A percentile compares a stretch with the other conserved stretches of the same genome.
These are phyloP conservation scores for Deilephila porcellus DNA, from an alignment of 2,888 invertebrate genomes.

Conservation along the genomic window DNA sequence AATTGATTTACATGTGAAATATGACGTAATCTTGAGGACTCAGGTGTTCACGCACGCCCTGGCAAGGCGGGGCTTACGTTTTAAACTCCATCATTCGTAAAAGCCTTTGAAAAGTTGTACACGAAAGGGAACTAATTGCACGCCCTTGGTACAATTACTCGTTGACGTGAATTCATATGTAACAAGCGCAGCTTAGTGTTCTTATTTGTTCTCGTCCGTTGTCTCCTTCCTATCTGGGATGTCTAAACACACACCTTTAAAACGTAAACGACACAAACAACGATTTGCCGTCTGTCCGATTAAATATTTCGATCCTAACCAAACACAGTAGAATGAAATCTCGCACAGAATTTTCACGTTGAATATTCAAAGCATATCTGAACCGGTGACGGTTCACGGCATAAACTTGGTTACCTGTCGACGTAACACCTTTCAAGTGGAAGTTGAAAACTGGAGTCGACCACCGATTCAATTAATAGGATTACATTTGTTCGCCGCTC, in stretches of 20 bases:
- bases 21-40: constrained; percentile 27
- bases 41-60: constrained; percentile 51
- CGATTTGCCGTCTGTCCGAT: not conserved
- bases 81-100: constrained; percentile 55
- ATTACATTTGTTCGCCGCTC: constrained; percentile 42
- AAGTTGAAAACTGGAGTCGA: constrained; percentile 43
- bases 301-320: constrained; percentile 14
- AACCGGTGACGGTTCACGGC: constrained; percentile 45
- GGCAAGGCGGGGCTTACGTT: constrained; percentile 50
- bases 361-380: constrained; percentile 56
- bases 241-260: not conserved
- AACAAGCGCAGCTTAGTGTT: constrained; percentile 45
- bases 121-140: constrained; percentile 69
- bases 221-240: not conserved
- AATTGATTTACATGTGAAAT: constrained; percentile 13
- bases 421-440: constrained; percentile 52
- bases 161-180: constrained; percentile 65
- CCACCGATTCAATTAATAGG: constrained; percentile 49
- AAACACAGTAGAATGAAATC: constrained; percentile 33
- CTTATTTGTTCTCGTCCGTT: not conserved
- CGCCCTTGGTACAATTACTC: constrained; percentile 65
- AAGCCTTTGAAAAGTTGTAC: constrained; percentile 56
- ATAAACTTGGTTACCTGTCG: constrained; percentile 54
- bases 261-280: not conserved
- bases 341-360: constrained; percentile 38